A percentile compares a stretch with the other conserved stretches of the same genome.
These are phyloP conservation scores for Gopherus flavomarginatus DNA, from an alignment of 2,113 vertebrate species.

Conservation along the genomic window DNA sequence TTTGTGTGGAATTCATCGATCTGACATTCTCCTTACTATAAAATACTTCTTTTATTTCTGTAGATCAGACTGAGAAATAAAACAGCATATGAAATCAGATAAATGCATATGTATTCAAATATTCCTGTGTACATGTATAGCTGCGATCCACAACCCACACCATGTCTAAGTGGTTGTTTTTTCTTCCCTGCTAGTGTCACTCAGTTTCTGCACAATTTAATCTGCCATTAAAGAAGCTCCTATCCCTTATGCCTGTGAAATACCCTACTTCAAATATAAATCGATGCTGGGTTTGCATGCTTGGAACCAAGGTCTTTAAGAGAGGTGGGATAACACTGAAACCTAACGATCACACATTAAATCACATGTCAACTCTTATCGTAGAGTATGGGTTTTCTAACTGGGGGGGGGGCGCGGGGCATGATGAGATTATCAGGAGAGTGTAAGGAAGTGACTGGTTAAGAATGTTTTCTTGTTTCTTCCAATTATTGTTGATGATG, in stretches of 20 bases:
- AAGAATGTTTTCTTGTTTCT: not conserved
- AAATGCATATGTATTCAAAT: not conserved
- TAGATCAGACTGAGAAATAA: not conserved
- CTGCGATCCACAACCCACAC: slow-evolving; percentile 18
- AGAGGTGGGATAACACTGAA: slow-evolving; percentile 25
- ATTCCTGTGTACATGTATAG: not conserved
- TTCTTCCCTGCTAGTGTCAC: slow-evolving; percentile 55
- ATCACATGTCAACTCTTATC: not conserved
- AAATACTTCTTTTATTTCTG: not conserved
- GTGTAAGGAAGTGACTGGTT: not conserved
- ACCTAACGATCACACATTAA: slow-evolving; percentile 49
- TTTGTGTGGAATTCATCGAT: not conserved
- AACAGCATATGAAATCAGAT: not conserved
- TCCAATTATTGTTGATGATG: not conserved
- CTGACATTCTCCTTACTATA: not conserved
- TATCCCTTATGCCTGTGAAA: slow-evolving; percentile 29
- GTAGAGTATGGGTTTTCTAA: not conserved
- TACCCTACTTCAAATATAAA: slow-evolving; percentile 23
- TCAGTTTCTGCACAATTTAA: slow-evolving; percentile 68
- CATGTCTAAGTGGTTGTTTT: slow-evolving; percentile 20
- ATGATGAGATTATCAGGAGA: not conserved
- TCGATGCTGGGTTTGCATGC: not conserved
- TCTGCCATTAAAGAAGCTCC: slow-evolving; percentile 43
- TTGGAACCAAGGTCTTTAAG: slow-evolving; percentile 3
- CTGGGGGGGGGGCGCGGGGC: not conserved